Base-by-base conservation (phyloP, 2,888 invertebrate genomes). In the Mesodorylaimus sp. region DNA sequence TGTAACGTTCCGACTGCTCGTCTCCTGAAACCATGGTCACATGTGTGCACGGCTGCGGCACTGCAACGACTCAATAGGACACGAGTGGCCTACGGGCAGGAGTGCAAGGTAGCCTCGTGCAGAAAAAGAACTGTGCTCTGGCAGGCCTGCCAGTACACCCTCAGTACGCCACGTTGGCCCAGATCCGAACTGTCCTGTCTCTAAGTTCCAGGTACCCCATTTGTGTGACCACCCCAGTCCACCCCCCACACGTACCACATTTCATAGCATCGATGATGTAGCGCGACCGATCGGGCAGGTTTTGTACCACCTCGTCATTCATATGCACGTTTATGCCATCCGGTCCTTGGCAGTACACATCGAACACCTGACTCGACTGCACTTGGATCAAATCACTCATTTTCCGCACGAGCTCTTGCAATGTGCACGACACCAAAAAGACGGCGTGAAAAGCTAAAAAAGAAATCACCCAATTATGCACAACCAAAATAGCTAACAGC, bases 381-480 rank as follows among this genome's bases (percentile, higher is more conserved):
- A 39, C 41, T 21, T 39, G 41, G 10, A 39, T 39, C 41, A 39
- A 21, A 10, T 21, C 41, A 23, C 41, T 19, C n/a, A 45, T 16
- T 32, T 45, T 45, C 3, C 23, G 45, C 45, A 45, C 27, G 7
- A 45, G 21, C 25, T 45, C 45, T 5, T 3, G 5, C 7, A 45
- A 13, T n/a, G 45, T 45, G 5, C 27, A 10, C 5, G 45, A 16
- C 10, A 29, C 10, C 21, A 45, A 32, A 19, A 25, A 45, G 25
- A 45, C 19, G 19, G 45, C 45, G 23, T 45, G 45, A 19, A 21
- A 45, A 3, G 45, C 45, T 45, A 23, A 7, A 29, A 45, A 45
- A 29, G n/a, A n/a, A n/a, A n/a, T n/a, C n/a, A n/a, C n/a, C n/a
- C n/a, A n/a, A n/a, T n/a, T n/a, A n/a, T n/a, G n/a, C n/a, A n/a